Evolutionary conservation across 2,888 invertebrate species (phyloP), one percentile per base, ranked within the genome.

Genomic region (Pemphredon lugubris): DNA sequence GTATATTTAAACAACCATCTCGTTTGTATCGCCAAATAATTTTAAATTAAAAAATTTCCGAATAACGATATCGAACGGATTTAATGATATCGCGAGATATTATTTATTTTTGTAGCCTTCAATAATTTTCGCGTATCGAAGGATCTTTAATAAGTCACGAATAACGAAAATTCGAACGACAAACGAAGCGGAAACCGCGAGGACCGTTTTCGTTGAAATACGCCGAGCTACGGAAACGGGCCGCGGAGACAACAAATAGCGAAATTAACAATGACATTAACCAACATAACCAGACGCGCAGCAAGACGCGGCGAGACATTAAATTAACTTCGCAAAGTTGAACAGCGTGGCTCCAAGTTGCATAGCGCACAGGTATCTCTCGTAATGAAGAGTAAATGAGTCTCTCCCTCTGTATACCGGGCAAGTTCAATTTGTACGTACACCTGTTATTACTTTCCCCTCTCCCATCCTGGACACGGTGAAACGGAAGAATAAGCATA

Each of bases 361-460:
- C 26, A 20, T n/a, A 16, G 21, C 4, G n/a, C n/a, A 2, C 20
- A 14, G 51, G 30, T 39, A 48, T 48, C 53, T 48, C 53, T 50
- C 30, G 47, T 71, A 71, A 71, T 51, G 59, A 73, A 65, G 59
- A 65, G 50, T 55, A 73, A 73, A 73, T 44, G 72, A 53, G 39
- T 34, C 42, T 53, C 51, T 51, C 20, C n/a, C n/a, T n/a, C 13
- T 3, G n/a, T 13, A 32, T 20, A 9, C 30, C 9, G n/a, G 26
- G 48, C 40, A 32, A 20, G 59, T 60, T 63, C 51, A 73, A 73
- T 73, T 66, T 72, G 55, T 72, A 42, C 40, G 13, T 73, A 61
- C 61, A 53, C 42, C 57, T 57, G 57, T 66, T 61, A 53, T 60
- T 48, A 54, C 44, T 66, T 59, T 14, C 14, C 26, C 16, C 13